A percentile compares a stretch with the other conserved stretches of the same genome.
These are phyloP conservation scores for Cinara cedri DNA, from an alignment of 2,888 invertebrate species.

Conservation along the genomic window DNA sequence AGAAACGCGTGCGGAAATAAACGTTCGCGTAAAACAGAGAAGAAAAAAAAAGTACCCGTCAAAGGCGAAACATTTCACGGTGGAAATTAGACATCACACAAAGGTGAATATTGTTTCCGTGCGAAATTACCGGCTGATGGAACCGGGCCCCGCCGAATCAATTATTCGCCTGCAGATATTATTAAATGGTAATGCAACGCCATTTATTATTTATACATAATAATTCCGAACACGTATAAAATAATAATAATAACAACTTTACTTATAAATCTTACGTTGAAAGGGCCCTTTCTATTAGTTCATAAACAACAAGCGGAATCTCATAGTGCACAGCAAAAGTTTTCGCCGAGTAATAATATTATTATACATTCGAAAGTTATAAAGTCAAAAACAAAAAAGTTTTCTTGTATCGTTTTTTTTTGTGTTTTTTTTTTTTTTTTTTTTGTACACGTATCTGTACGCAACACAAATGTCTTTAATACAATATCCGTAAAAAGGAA, in stretches of 20 bases:
- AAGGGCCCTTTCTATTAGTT: conserved; percentile 41
- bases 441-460: too few relatives aligned
- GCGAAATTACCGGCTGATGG: too few relatives aligned
- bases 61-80: too few relatives aligned
- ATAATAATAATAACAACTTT: conserved; percentile 39
- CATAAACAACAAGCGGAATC: conserved; percentile 40
- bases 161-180: not conserved
- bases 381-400: conserved; percentile 38
- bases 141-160: too few relatives aligned
- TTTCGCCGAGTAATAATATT: conserved; percentile 23
- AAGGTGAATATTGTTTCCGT: too few relatives aligned
- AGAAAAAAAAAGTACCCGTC: too few relatives aligned
- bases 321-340: conserved; percentile 26
- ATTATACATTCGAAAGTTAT: conserved; percentile 34
- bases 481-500: not conserved
- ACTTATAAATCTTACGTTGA: conserved; percentile 43
- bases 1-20: too few relatives aligned
- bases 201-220: not conserved
- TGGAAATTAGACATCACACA: too few relatives aligned
- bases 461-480: conserved; percentile 9
- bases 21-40: too few relatives aligned
- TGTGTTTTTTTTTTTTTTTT: not conserved
- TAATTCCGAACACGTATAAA: conserved; percentile 13
- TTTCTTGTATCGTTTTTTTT: conserved; percentile 16
- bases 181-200: not conserved